phyloP scores from a whole-genome alignment of 2,113 vertebrate genomes.

The Poeciliopsis prolifica region DNA sequence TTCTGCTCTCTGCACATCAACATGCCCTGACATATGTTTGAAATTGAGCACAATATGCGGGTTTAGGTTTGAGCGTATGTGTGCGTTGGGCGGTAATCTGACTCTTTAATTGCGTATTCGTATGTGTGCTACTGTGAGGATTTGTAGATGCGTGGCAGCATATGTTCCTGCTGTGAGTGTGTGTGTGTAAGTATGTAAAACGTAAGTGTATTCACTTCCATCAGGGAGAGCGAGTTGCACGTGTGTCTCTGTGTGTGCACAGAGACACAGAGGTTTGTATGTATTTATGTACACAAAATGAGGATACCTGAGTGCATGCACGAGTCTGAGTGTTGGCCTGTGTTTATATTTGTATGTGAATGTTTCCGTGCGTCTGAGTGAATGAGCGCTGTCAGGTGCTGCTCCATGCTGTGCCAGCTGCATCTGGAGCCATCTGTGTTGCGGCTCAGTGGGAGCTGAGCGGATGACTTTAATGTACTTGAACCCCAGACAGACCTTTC shows the following conservation, averaged over 20 bases:
- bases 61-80: constrained; percentile 60
- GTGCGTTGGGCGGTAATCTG: constrained; percentile 61
- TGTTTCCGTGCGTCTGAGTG: constrained; percentile 56
- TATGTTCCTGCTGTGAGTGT: constrained; percentile 76
- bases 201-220: constrained; percentile 47
- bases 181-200: constrained; percentile 55
- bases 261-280: constrained; percentile 24
- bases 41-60: constrained; percentile 70
- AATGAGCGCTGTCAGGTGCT: constrained; percentile 78
- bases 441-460: constrained; percentile 69
- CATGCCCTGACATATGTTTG: constrained; percentile 71
- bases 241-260: constrained; percentile 16
- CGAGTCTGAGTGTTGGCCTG: constrained; percentile 28
- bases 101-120: constrained; percentile 74
- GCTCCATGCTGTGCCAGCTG: constrained; percentile 76
- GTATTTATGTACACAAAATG: constrained; percentile 56
- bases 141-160: constrained; percentile 73
- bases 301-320: constrained; percentile 51
- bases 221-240: constrained; percentile 1
- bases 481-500: constrained; percentile 78
- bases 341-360: constrained; percentile 45
- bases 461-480: constrained; percentile 76
- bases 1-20: constrained; percentile 59
- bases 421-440: constrained; percentile 81
- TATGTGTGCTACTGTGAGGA: constrained; percentile 69